Evolutionary conservation across 2,888 invertebrate species (phyloP), one percentile per base, ranked within the genome.

Genomic region (Beris morrisii): DNA sequence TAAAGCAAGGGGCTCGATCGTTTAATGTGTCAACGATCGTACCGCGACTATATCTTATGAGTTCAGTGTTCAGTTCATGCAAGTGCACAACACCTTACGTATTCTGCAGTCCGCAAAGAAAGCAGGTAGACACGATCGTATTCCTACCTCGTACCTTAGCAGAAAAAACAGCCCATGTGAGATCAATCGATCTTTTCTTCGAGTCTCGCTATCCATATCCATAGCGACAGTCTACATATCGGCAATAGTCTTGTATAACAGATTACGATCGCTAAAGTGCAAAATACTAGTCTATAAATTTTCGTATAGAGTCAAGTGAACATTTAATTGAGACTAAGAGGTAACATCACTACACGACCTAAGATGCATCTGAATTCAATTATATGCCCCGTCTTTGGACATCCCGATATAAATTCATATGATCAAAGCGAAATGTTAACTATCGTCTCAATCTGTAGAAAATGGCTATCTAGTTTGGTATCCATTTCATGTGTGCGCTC

Each of bases 231-330:
- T 12, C 30, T 28, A 12, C 15, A 61, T 38, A 61, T 50, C 43
- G 43, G 12, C 38, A 50, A 52, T 52, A 61, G 38, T 50, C 50
- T 38, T 50, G 61, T 52, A 52, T 38, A 38, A 38, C 52, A 52
- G 61, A 61, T 61, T 50, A 38, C 43, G 38, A 61, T 61, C 61
- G 38, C 50, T 30, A 43, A 61, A 50, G 38, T 61, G 50, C 61
- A 61, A 52, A 52, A 43, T 61, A 61, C 61, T 38, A 52, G 61
- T 9, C 61, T 28, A 61, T 61, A 61, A 61, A 61, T 61, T 61
- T 52, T 38, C 52, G 52, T 38, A 6, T 13, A 4, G 15, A 61
- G 13, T 61, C 52, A 61, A 28, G 50, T 46, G 38, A 61, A 52
- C 61, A 50, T 52, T 52, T 61, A 61, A 61, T 61, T 52, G 61